A percentile compares a stretch with the other conserved stretches of the same genome.
Evolutionary conservation across 2,888 invertebrate species (phyloP).

Genomic region (Lutraria lutraria): DNA sequence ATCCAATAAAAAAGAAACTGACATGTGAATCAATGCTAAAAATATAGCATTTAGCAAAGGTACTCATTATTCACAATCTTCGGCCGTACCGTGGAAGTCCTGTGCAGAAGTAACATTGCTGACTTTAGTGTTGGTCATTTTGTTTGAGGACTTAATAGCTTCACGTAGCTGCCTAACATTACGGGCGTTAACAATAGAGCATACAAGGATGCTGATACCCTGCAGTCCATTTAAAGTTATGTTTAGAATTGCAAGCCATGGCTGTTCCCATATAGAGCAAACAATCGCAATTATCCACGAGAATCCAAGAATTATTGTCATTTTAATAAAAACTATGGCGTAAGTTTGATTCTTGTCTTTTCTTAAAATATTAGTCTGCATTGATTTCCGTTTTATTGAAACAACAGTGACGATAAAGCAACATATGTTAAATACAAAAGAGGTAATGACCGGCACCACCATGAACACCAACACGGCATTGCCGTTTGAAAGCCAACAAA

Average conservation of each 20-base stretch:
- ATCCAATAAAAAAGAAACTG: no score
- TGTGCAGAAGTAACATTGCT: not conserved
- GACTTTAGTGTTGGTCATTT: not conserved
- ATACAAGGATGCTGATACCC: slow-evolving; percentile 52
- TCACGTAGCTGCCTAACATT: slow-evolving; percentile 23
- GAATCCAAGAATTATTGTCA: slow-evolving; percentile 54
- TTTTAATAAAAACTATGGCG: slow-evolving; percentile 51
- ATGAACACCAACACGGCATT: slow-evolving; percentile 41
- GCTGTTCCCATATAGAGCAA: slow-evolving; percentile 35
- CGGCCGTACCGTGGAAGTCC: not conserved
- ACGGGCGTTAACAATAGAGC: slow-evolving; percentile 50
- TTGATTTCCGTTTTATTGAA: slow-evolving; percentile 31
- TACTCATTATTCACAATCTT: not conserved
- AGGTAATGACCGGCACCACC: slow-evolving; percentile 33
- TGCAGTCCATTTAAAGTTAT: slow-evolving; percentile 56
- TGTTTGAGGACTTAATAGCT: not conserved
- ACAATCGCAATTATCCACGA: slow-evolving; percentile 53
- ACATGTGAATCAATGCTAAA: no score
- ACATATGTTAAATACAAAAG: slow-evolving; percentile 32
- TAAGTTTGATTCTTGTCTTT: slow-evolving; percentile 35
- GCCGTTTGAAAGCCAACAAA: slow-evolving; percentile 52
- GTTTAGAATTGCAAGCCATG: slow-evolving; percentile 46
- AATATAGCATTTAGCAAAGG: not conserved
- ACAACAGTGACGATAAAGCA: slow-evolving; percentile 36
- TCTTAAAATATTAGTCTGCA: slow-evolving; percentile 15